Evolutionary conservation across 1,140 invertebrate genomes (phyloP).

Genomic region (Neoseiulus cucumeris): DNA sequence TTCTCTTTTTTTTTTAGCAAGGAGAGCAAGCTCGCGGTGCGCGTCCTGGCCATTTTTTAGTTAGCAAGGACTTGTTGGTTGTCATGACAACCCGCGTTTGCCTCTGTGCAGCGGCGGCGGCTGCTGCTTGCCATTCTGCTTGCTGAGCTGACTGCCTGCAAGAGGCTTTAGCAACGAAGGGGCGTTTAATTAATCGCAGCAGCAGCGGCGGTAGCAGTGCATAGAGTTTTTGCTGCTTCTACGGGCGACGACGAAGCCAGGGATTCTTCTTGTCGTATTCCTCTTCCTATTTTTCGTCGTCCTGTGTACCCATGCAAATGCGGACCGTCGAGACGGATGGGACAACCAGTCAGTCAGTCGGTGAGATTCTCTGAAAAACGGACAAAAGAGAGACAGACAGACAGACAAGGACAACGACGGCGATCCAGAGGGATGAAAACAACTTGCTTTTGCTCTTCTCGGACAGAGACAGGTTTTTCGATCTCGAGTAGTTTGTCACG

Average conservation of each 20-base stretch:
- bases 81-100: not conserved
- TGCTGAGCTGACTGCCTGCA: not conserved
- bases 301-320: slow-evolving; percentile 8
- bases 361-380: too few relatives aligned
- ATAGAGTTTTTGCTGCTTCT: not conserved
- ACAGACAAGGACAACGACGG: too few relatives aligned
- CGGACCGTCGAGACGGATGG: not conserved
- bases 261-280: not conserved
- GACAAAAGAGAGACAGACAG: too few relatives aligned
- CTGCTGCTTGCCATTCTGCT: not conserved
- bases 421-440: too few relatives aligned
- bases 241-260: not conserved
- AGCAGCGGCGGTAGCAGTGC: not conserved
- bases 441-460: too few relatives aligned
- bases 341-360: too few relatives aligned
- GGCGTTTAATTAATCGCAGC: slow-evolving; percentile 7
- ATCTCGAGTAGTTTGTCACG: too few relatives aligned
- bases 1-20: too few relatives aligned
- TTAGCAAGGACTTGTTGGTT: slow-evolving; percentile 3
- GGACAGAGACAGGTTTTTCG: too few relatives aligned
- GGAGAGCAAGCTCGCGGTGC: not conserved
- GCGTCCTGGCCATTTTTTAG: slow-evolving; percentile 1
- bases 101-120: too few relatives aligned
- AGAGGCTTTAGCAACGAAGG: not conserved
- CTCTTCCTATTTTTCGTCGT: not conserved